Evolutionary conservation across 2,888 invertebrate genomes (phyloP), one percentile per base, ranked within the genome.

Genomic region (Diachrysia chrysitis): DNA sequence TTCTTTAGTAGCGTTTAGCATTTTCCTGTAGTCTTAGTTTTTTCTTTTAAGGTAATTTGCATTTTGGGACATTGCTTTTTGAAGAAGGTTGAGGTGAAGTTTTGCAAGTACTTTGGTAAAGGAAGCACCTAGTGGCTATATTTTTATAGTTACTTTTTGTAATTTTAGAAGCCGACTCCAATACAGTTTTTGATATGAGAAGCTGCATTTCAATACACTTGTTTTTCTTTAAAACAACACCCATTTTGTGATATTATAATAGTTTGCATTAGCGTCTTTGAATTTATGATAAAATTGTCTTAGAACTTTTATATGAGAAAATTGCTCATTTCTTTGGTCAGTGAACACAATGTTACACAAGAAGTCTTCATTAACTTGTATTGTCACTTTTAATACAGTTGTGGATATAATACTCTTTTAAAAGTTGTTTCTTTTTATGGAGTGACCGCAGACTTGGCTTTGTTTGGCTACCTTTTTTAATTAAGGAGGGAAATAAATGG

Each of bases 311-410:
- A 42, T 42, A 42, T 3, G 2, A 37, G 10, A 14, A 42, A n/a
- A 42, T n/a, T 42, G 7, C 37, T n/a, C 3, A n/a, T 42, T n/a
- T 42, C 42, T 42, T 42, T 42, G 0, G 0, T 0, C n/a, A n/a
- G 1, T 6, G n/a, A 42, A 42, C 3, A 42, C 42, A n/a, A n/a
- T 42, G 4, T 42, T 42, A 42, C n/a, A n/a, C 5, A 2, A 5
- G 32, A 32, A 32, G 32, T 42, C 42, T 42, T 42, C n/a, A 42
- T 42, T n/a, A 42, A 42, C 42, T 42, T 42, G 42, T 42, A n/a
- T 42, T 42, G n/a, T 42, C 42, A n/a, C 37, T 42, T 42, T 37
- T 42, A 42, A 42, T n/a, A 42, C n/a, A 42, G 42, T 42, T 42
- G 42, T n/a, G 42, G 42, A 42, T n/a, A 42, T 42, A 42, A 42